Percentiles rank a stretch among this genome's conserved stretches.
These are phyloP conservation scores for Beris morrisii DNA, from an alignment of 2,888 invertebrate genomes.

Conservation along the genomic window DNA sequence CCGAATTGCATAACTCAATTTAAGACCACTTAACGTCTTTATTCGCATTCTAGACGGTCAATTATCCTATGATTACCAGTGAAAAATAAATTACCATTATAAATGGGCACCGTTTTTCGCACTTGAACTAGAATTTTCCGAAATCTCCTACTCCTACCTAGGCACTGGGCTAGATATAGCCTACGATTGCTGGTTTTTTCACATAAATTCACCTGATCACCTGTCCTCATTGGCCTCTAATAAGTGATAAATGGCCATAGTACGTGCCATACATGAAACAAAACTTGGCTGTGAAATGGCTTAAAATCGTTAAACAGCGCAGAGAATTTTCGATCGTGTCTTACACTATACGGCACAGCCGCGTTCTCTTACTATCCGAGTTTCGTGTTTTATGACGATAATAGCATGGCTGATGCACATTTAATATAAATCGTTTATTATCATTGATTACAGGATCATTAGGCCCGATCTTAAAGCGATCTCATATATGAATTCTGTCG, in stretches of 20 bases:
- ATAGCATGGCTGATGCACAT: conserved; percentile 35
- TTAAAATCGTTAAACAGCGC: conserved; percentile 2
- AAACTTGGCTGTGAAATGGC: conserved; percentile 20
- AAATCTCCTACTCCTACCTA: too few relatives aligned
- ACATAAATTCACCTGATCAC: conserved; percentile 34
- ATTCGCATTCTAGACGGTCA: background rate
- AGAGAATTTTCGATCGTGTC: background rate
- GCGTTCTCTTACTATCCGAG: conserved; percentile 24
- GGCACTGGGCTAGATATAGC: too few relatives aligned
- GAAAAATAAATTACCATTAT: background rate
- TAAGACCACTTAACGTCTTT: conserved; percentile 18
- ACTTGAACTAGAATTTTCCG: background rate
- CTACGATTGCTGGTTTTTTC: background rate
- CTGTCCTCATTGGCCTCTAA: conserved; percentile 39
- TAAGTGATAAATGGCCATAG: conserved; percentile 38
- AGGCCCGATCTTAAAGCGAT: conserved; percentile 35
- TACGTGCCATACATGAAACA: conserved; percentile 32
- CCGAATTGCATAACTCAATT: background rate
- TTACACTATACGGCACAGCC: conserved; percentile 2
- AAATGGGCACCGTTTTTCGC: background rate
- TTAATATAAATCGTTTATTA: conserved; percentile 41
- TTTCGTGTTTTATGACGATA: conserved; percentile 33
- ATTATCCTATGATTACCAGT: background rate
- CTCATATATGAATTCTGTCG: conserved; percentile 25
- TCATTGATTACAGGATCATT: conserved; percentile 40